phyloP scores from a whole-genome alignment of 1,140 invertebrate genomes.

The Andricus grossulariae region DNA sequence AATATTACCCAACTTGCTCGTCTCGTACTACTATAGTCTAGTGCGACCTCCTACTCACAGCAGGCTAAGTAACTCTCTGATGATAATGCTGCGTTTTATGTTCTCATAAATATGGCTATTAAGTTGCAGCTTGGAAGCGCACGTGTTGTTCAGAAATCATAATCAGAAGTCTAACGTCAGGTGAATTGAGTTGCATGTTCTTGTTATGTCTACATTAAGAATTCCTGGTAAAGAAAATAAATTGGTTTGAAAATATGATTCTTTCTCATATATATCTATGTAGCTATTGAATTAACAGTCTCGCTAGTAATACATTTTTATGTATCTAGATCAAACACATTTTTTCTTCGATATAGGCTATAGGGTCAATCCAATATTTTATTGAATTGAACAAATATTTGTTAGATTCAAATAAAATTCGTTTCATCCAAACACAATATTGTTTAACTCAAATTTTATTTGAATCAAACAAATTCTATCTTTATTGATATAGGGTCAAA shows the following conservation, averaged over 20 bases:
- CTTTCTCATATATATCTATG: too few species aligned
- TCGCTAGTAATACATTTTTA: too few species aligned
- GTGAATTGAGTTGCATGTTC: background rate
- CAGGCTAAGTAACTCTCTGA: constrained; percentile 7
- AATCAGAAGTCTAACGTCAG: background rate
- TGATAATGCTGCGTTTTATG: constrained; percentile 5
- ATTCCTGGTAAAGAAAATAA: background rate
- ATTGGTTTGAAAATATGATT: background rate
- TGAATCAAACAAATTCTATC: too few species aligned
- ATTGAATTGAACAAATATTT: too few species aligned
- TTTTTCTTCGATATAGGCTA: too few species aligned
- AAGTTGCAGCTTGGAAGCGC: background rate
- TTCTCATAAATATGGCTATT: constrained; percentile 12
- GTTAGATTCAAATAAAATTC: too few species aligned
- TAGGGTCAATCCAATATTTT: too few species aligned
- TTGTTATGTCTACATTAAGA: background rate
- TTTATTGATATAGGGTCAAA: too few species aligned
- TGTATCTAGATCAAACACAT: too few species aligned
- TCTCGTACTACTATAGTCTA: background rate
- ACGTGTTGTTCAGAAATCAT: background rate
- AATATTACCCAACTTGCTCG: background rate
- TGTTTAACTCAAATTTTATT: too few species aligned
- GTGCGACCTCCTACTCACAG: constrained; percentile 1
- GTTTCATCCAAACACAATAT: too few species aligned
- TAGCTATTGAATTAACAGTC: too few species aligned